A percentile compares a stretch with the other conserved stretches of the same genome.
Evolutionary conservation across 2,113 vertebrate genomes (phyloP).

Genomic region (Chrysochloris asiatica): DNA sequence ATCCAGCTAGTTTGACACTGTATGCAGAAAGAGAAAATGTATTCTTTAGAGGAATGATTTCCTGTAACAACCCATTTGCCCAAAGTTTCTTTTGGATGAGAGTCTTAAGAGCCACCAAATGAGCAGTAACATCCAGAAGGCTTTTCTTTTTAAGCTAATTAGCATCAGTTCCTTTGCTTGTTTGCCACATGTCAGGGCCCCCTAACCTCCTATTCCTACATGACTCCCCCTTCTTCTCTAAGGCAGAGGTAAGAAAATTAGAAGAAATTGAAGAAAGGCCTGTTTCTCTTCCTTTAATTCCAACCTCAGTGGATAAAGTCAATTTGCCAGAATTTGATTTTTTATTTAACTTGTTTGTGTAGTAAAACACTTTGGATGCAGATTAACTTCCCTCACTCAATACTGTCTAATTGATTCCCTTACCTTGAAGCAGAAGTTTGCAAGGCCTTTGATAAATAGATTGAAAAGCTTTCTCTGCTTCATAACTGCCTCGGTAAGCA

Average conservation of each 20-base stretch:
- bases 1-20: background rate
- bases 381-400: constrained; percentile 61
- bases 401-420: constrained; percentile 69
- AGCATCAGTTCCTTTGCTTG: background rate
- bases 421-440: constrained; percentile 56
- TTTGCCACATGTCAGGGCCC: background rate
- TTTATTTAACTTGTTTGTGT: constrained; percentile 75
- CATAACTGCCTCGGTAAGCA: constrained; percentile 57
- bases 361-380: constrained; percentile 69
- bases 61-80: background rate
- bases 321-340: constrained; percentile 57
- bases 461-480: constrained; percentile 44
- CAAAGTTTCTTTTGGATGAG: background rate
- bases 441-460: constrained; percentile 64
- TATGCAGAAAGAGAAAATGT: background rate
- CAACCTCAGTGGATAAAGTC: constrained; percentile 38
- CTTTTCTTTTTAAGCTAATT: constrained; percentile 12
- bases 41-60: background rate
- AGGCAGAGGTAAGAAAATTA: background rate
- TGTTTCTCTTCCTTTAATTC: constrained; percentile 22
- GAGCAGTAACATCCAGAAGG: background rate
- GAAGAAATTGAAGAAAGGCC: background rate
- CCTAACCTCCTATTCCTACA: background rate
- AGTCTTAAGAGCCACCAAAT: background rate
- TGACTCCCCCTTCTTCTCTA: background rate